Percentiles rank a stretch among this genome's conserved stretches.
Evolutionary conservation across 1,140 invertebrate genomes (phyloP).

Genomic region (Prorops nasuta): DNA sequence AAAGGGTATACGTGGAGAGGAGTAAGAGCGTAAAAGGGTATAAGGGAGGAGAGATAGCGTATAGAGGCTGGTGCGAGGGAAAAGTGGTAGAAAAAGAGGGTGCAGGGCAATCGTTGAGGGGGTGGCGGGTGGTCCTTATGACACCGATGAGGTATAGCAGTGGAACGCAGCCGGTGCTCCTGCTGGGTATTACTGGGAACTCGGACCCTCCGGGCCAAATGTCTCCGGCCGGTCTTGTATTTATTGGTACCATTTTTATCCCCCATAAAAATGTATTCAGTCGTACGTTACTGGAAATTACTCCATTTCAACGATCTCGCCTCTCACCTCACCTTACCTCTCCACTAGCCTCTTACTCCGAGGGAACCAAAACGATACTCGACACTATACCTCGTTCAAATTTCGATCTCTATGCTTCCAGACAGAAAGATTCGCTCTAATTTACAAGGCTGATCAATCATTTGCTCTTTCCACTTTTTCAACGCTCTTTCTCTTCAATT

Average conservation of each 20-base stretch:
- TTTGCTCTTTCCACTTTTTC: too few relatives aligned
- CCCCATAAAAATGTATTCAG: conserved; percentile 26
- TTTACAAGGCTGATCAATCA: too few relatives aligned
- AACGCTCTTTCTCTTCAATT: too few relatives aligned
- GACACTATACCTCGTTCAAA: too few relatives aligned
- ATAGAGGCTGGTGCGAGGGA: background rate
- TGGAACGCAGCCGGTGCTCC: conserved; percentile 2
- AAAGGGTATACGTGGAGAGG: too few relatives aligned
- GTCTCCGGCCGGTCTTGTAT: conserved; percentile 15
- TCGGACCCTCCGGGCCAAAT: conserved; percentile 9
- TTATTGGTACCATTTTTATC: conserved; percentile 24
- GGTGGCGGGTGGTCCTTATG: background rate
- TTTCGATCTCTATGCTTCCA: too few relatives aligned
- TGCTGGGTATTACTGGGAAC: conserved; percentile 1
- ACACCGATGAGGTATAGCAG: conserved; percentile 5
- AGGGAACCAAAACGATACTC: too few relatives aligned
- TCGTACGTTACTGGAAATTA: conserved; percentile 19
- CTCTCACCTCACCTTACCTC: background rate
- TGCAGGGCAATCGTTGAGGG: background rate
- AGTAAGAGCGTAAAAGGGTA: too few relatives aligned
- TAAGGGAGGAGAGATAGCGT: background rate
- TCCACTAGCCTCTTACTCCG: too few relatives aligned
- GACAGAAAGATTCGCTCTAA: too few relatives aligned
- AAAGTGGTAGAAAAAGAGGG: background rate
- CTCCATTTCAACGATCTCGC: conserved; percentile 10